These are phyloP conservation scores for Heterohyrax brucei DNA, from an alignment of 2,797 vertebrate species.

Conservation along the genomic window DNA sequence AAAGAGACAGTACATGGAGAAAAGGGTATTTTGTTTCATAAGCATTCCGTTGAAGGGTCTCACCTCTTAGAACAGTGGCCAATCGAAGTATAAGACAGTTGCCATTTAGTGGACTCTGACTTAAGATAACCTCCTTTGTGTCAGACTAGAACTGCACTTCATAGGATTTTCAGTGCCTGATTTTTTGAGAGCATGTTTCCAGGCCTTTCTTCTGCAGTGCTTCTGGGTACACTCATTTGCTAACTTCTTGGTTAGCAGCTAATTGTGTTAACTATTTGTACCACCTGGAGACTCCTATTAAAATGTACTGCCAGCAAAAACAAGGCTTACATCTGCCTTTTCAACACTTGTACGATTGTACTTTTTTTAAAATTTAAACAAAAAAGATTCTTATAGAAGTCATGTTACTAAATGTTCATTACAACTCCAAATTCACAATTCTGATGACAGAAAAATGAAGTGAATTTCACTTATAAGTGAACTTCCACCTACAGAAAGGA, in stretches of 20 bases:
- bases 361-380: neutral
- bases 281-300: neutral
- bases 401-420: neutral
- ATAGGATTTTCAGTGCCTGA: neutral
- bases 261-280: neutral
- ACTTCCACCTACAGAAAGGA: neutral
- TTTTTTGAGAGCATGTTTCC: neutral
- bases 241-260: too few species aligned
- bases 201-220: neutral
- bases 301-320: neutral
- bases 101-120: too few species aligned
- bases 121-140: too few species aligned
- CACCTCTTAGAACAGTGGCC: neutral
- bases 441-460: neutral
- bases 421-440: neutral
- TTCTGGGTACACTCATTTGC: neutral
- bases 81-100: neutral
- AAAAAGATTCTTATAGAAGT: conserved; percentile 16
- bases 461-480: neutral
- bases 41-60: neutral
- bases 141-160: too few species aligned
- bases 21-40: neutral
- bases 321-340: neutral
- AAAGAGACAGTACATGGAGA: neutral
- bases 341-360: neutral